Base-by-base conservation (phyloP, 2,113 vertebrate genomes). In the Pipa parva region DNA sequence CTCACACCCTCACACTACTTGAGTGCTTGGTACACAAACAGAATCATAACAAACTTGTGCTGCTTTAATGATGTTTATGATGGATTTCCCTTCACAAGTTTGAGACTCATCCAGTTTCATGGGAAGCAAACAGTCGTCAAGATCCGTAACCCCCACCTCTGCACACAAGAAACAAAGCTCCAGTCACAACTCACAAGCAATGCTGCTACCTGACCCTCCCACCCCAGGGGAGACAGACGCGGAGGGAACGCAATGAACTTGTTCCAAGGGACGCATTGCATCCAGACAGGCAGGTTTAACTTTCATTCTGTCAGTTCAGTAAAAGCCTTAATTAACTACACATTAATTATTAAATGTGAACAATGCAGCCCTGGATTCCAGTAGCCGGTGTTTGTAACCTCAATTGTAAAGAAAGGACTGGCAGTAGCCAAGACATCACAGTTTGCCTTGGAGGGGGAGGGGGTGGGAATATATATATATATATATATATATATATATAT, bases 321-420 rank as follows among this genome's bases (percentile, higher is more conserved):
- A 80, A 80, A 77, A 82, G 80, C 78, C 66, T 77, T 78, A 78
- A 80, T 82, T 80, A 83, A 75, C 75, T 77, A 69, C 63, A 60
- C 79, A 78, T 83, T 75, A 81, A 82, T 83, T 82, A 82, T 82
- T 83, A 79, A 83, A 80, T 73, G 73, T 72, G 77, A 80, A 82
- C 76, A 78, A 78, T 74, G 75, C 10, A 0, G 68, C 75, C 78
- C 74, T 68, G 71, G 75, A 78, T 77, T 78, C 75, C 75, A 77
- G 61, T 73, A 74, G 78, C 62, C 72, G 75, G 75, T 76, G 77
- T 78, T 63, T 66, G 66, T 70, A 61, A 70, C 66, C 66, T 70
- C 20, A 24, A 26, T 31, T 70, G 58, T 48, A 26, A 58, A 61
- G 60, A 36, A 70, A 36, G 49, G 66, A 59, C 45, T 61, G 58